Evolutionary conservation across 2,113 vertebrate species (phyloP).

Genomic region (Microtus oregoni): DNA sequence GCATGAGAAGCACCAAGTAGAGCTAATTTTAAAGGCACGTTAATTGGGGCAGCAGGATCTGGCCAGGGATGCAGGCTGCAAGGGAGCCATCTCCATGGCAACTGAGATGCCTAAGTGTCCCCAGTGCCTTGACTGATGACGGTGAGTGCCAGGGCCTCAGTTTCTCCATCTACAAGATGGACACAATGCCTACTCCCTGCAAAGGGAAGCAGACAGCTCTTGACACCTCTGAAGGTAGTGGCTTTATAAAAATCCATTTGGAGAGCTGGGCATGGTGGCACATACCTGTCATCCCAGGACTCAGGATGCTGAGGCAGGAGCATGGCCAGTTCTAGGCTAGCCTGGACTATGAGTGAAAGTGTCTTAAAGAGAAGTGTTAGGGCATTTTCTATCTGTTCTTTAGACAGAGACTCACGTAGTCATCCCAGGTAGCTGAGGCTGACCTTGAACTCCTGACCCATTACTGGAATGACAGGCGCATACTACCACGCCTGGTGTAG

Average conservation of each 20-base stretch:
- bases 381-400: background rate
- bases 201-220: background rate
- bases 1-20: background rate
- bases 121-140: background rate
- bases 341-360: background rate
- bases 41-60: slow-evolving; percentile 56
- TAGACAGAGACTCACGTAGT: background rate
- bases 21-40: slow-evolving; percentile 71
- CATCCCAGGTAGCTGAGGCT: background rate
- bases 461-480: background rate
- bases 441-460: background rate
- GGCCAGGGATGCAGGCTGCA: background rate
- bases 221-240: background rate
- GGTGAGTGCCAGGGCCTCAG: background rate
- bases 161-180: background rate
- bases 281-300: too few relatives aligned
- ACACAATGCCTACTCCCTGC: rapidly evolving
- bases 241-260: background rate
- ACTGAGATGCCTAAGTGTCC: background rate
- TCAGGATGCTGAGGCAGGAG: background rate
- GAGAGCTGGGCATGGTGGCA: background rate
- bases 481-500: background rate
- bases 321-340: background rate
- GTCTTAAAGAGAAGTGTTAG: background rate
- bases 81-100: background rate